A percentile compares a stretch with the other conserved stretches of the same genome.
phyloP scores from a whole-genome alignment of 2,113 vertebrate genomes.

The Echinops telfairi region DNA sequence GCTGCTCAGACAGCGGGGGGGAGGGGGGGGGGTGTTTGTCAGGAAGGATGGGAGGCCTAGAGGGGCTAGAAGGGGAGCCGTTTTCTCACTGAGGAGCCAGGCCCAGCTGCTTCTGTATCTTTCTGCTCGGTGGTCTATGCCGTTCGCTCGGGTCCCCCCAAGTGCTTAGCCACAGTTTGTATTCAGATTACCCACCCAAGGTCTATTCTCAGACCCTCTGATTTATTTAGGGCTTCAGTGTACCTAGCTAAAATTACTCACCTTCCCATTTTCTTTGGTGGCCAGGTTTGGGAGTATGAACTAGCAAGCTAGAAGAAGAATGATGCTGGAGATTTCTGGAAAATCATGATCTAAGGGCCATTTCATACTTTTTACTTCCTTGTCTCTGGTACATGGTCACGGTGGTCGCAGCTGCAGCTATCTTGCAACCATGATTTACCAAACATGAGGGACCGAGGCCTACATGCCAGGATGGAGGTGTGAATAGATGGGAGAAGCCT shows the following conservation, averaged over 20 bases:
- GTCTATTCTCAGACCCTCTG: neutral
- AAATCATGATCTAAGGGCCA: neutral
- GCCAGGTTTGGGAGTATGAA: neutral
- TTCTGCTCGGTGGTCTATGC: neutral
- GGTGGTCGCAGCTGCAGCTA: slow-evolving; percentile 23
- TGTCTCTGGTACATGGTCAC: neutral
- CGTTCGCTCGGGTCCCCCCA: neutral
- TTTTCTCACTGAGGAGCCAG: slow-evolving; percentile 12
- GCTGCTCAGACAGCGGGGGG: neutral
- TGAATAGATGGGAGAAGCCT: slow-evolving; percentile 4
- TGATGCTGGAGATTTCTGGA: neutral
- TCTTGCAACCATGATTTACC: slow-evolving; percentile 6
- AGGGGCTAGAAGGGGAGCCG: neutral
- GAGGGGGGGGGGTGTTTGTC: neutral
- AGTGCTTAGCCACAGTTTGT: neutral
- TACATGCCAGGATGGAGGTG: neutral
- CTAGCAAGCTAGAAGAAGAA: slow-evolving; percentile 35
- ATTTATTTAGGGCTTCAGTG: neutral
- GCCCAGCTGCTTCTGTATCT: neutral
- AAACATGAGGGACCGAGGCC: slow-evolving; percentile 1
- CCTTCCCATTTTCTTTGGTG: slow-evolving; percentile 22
- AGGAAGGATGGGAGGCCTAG: neutral
- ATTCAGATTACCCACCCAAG: neutral
- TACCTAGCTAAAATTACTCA: slow-evolving; percentile 47
- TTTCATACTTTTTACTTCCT: slow-evolving; percentile 2